Conservation (phyloP, 2,113 vertebrate genomes). For the Paralichthys olivaceus region DNA sequence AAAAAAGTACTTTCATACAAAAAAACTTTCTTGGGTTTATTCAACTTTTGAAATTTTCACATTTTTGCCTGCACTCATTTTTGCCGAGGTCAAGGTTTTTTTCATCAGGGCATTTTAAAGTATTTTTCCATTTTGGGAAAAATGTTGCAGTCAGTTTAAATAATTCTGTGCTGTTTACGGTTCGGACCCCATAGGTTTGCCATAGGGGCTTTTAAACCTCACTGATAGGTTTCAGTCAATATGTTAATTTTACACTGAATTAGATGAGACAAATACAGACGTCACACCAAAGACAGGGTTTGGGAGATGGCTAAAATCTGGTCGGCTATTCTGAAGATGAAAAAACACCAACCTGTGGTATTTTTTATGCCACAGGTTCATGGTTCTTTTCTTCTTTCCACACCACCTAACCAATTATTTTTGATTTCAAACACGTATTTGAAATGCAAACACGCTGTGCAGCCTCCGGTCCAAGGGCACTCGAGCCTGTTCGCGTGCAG, state of each 20-base stretch:
- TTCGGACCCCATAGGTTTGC: neutral
- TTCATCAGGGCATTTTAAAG: neutral
- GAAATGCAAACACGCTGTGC: neutral
- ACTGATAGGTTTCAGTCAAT: too few relatives aligned
- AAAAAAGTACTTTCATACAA: neutral
- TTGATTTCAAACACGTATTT: neutral
- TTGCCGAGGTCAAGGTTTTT: neutral
- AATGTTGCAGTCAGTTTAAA: neutral
- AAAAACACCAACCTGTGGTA: too few relatives aligned
- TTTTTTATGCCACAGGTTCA: too few relatives aligned
- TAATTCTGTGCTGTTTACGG: neutral
- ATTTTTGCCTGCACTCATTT: too few relatives aligned
- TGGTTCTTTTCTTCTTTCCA: neutral
- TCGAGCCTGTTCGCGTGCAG: neutral
- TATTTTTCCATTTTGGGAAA: neutral
- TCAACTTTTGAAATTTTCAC: neutral
- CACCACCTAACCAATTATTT: constrained; percentile 10
- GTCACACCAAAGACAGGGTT: too few relatives aligned
- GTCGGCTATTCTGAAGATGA: too few relatives aligned
- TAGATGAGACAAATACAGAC: too few relatives aligned
- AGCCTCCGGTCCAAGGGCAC: neutral
- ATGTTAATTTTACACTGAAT: too few relatives aligned
- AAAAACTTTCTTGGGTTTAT: neutral
- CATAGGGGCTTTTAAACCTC: neutral
- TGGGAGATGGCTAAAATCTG: too few relatives aligned